Conservation (phyloP, 2,888 invertebrate species). For the Idaea dimidiata region DNA sequence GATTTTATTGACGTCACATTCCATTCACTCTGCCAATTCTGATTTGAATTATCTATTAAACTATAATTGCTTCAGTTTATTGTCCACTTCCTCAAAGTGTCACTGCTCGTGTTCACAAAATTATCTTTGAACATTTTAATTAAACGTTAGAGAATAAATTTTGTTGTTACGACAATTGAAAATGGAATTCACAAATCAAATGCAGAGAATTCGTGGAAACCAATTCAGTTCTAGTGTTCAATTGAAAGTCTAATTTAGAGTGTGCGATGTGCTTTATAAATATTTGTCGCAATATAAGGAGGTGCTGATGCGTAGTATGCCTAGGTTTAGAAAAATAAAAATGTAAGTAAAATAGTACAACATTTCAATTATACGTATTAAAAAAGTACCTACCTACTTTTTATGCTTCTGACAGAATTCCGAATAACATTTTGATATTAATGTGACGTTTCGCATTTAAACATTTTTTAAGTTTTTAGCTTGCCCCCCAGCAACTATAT, state of each 20-base stretch:
- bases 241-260: conserved; percentile 21
- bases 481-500: too few species aligned
- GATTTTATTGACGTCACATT: conserved; percentile 34
- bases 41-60: conserved; percentile 30
- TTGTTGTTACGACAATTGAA: conserved; percentile 14
- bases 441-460: too few species aligned
- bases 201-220: conserved; percentile 25
- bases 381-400: too few species aligned
- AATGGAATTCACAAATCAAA: conserved; percentile 16
- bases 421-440: too few species aligned
- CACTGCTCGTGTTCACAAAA: conserved; percentile 12
- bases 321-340: conserved; percentile 35
- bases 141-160: conserved; percentile 6
- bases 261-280: not conserved
- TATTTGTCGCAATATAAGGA: too few species aligned
- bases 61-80: conserved; percentile 38
- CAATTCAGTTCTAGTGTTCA: conserved; percentile 22
- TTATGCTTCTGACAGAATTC: too few species aligned
- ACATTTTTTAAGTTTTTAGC: too few species aligned
- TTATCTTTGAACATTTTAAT: conserved; percentile 5
- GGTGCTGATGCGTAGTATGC: not conserved
- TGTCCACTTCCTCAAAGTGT: conserved; percentile 39
- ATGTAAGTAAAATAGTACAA: conserved; percentile 39
- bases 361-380: too few species aligned
- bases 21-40: conserved; percentile 42